phyloP scores from a whole-genome alignment of 2,888 invertebrate genomes.

The Slavum lentiscoides region DNA sequence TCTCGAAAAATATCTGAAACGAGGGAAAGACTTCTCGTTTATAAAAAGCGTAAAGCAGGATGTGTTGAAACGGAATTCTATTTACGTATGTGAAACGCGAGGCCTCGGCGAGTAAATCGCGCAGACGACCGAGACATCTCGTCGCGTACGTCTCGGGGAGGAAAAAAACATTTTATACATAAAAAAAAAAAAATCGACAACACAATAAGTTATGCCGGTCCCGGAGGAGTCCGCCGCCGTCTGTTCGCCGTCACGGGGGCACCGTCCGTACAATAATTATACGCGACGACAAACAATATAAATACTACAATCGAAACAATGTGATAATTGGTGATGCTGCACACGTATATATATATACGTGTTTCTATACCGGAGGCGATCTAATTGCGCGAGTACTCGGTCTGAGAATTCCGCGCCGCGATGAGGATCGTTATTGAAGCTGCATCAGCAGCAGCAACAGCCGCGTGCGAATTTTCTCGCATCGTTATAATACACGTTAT shows the following conservation, averaged over 20 bases:
- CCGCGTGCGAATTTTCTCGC: background rate
- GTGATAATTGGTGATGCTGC: slow-evolving; percentile 6
- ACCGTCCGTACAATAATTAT: background rate
- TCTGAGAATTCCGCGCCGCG: slow-evolving; percentile 17
- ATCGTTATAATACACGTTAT: too few relatives aligned
- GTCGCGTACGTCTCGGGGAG: too few relatives aligned
- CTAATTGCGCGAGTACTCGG: background rate
- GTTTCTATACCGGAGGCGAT: background rate
- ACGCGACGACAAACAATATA: too few relatives aligned
- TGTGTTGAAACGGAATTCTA: too few relatives aligned
- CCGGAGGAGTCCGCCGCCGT: too few relatives aligned
- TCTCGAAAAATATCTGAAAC: too few relatives aligned
- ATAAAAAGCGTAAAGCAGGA: too few relatives aligned
- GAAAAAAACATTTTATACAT: background rate
- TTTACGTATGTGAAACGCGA: too few relatives aligned
- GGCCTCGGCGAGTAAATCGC: too few relatives aligned
- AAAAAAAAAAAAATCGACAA: too few relatives aligned
- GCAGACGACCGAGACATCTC: too few relatives aligned
- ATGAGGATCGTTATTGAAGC: background rate
- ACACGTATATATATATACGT: background rate
- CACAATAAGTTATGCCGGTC: background rate
- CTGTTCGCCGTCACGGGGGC: background rate
- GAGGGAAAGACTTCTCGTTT: too few relatives aligned
- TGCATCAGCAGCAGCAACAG: background rate
- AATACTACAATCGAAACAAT: slow-evolving; percentile 5